Evolutionary conservation across 2,888 invertebrate species (phyloP).

Genomic region (Metellina segmentata): DNA sequence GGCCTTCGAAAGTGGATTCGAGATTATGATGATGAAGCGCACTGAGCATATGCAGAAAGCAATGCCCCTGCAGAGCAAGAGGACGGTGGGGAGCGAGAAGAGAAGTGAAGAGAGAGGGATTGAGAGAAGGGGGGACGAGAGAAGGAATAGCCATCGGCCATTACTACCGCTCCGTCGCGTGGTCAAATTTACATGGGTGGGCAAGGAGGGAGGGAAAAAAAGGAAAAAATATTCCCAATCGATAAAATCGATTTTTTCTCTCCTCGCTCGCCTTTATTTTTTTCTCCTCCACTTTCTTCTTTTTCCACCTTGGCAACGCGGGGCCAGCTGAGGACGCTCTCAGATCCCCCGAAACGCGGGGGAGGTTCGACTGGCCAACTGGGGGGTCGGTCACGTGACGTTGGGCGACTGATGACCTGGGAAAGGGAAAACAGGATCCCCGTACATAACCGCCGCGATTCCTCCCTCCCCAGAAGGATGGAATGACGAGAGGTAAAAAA

Average conservation of each 20-base stretch:
- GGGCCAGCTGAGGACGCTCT: constrained; percentile 74
- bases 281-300: constrained; percentile 42
- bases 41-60: constrained; percentile 73
- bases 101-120: constrained; percentile 1
- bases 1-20: constrained; percentile 61
- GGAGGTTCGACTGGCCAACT: constrained; percentile 57
- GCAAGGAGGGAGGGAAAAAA: constrained; percentile 69
- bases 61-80: constrained; percentile 63
- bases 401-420: constrained; percentile 72
- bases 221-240: constrained; percentile 70
- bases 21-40: constrained; percentile 74
- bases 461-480: constrained; percentile 6
- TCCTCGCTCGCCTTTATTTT: constrained; percentile 52
- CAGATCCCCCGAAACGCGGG: constrained; percentile 48
- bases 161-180: constrained; percentile 72
- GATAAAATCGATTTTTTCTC: constrained; percentile 74
- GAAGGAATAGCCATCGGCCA: constrained; percentile 71
- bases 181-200: constrained; percentile 76
- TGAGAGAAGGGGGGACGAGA: constrained; percentile 42
- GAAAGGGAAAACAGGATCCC: constrained; percentile 3
- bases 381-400: constrained; percentile 65
- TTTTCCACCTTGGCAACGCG: constrained; percentile 75
- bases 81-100: constrained; percentile 19
- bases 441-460: background rate
- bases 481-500: constrained; percentile 60